A percentile compares a stretch with the other conserved stretches of the same genome.
These are phyloP conservation scores for Oryzias curvinotus DNA, from an alignment of 2,113 vertebrate genomes.

Conservation along the genomic window DNA sequence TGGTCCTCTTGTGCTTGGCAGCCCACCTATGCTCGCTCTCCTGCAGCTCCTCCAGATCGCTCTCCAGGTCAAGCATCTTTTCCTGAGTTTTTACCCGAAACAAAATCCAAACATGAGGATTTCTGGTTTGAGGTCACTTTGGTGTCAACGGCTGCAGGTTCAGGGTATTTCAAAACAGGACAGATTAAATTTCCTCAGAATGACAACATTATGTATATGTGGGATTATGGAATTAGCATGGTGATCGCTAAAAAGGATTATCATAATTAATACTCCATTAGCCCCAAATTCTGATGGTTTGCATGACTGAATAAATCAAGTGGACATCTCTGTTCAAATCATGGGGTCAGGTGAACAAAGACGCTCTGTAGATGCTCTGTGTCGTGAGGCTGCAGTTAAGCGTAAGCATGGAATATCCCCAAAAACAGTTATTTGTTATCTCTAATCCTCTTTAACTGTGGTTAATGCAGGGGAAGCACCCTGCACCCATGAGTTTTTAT, in stretches of 20 bases:
- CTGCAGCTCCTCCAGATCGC: slow-evolving; percentile 75
- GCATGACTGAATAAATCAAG: slow-evolving; percentile 48
- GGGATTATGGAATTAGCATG: slow-evolving; percentile 46
- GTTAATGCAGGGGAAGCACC: no score
- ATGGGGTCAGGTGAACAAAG: slow-evolving; percentile 18
- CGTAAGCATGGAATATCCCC: not conserved
- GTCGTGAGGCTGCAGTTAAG: not conserved
- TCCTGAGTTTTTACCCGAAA: slow-evolving; percentile 57
- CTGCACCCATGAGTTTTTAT: no score
- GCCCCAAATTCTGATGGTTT: slow-evolving; percentile 50
- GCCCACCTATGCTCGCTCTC: slow-evolving; percentile 76
- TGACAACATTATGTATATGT: slow-evolving; percentile 29
- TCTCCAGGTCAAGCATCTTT: slow-evolving; percentile 76
- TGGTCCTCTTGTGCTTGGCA: slow-evolving; percentile 72
- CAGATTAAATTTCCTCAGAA: slow-evolving; percentile 39
- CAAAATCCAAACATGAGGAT: not conserved
- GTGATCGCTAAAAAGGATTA: slow-evolving; percentile 52
- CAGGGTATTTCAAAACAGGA: slow-evolving; percentile 19
- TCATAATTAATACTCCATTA: slow-evolving; percentile 60
- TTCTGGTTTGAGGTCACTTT: slow-evolving; percentile 19
- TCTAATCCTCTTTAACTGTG: no score
- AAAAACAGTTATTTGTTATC: no score
- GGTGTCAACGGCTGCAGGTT: not conserved
- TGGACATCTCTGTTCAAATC: slow-evolving; percentile 42
- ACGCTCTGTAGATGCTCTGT: not conserved